Percentiles rank a stretch among this genome's conserved stretches.
Evolutionary conservation across 2,113 vertebrate genomes (phyloP).

Genomic region (Conger conger): DNA sequence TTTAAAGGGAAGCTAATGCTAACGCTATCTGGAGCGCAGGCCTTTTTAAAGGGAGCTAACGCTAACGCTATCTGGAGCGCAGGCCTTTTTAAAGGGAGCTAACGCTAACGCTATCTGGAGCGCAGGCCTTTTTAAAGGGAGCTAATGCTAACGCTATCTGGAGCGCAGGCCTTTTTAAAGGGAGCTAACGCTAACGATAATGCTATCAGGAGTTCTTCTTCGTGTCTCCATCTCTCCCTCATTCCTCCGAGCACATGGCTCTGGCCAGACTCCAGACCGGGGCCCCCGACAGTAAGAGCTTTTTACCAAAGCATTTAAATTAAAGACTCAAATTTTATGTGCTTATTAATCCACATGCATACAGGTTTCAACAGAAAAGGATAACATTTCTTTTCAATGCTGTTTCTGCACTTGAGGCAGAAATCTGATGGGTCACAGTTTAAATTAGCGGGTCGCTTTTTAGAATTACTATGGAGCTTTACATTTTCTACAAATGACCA

Average conservation of each 20-base stretch:
- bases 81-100: not conserved
- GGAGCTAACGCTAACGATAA: no score
- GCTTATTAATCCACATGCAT: no score
- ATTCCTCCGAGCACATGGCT: not conserved
- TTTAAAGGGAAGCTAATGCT: not conserved
- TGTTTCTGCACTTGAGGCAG: no score
- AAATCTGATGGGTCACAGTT: no score
- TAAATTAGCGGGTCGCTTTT: no score
- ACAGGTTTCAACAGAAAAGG: no score
- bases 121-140: constrained; percentile 12
- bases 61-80: not conserved
- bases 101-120: no score
- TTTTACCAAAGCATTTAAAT: constrained; percentile 28
- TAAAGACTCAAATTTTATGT: not conserved
- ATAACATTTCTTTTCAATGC: no score
- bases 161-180: not conserved
- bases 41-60: constrained; percentile 16
- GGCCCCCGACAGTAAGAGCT: constrained; percentile 5
- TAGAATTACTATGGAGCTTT: no score
- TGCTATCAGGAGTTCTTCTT: not conserved
- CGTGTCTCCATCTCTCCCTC: not conserved
- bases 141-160: constrained; percentile 3
- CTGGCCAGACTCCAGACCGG: not conserved
- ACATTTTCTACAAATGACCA: no score
- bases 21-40: no score